Base-by-base conservation (phyloP, 2,797 vertebrate genomes). In the Masticophis lateralis region DNA sequence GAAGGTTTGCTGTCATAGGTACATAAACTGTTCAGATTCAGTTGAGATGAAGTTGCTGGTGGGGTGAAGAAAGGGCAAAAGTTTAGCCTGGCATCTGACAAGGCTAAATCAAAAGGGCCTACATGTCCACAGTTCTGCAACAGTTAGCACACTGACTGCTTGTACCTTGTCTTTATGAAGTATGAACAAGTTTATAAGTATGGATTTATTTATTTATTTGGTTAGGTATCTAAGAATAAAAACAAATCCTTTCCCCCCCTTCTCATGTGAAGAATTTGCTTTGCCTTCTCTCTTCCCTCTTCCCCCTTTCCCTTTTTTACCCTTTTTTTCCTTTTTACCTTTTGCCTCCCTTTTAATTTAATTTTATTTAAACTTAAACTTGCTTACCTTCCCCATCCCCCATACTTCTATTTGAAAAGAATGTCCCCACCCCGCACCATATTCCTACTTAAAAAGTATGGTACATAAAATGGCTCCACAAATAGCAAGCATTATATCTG, bases 31-130 rank as follows among this genome's bases (percentile, higher is more conserved):
- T 91, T 87, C 47, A 32, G 87, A 83, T 91, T 55, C 61, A 83
- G 66, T n/a, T 60, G n/a, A 63, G 25, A 32, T 61, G 12, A 86
- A 89, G 57, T 53, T 93, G 87, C 57, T 83, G 86, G 66, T 55
- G 25, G n/a, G 66, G 56, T 63, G 66, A 91, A 89, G 22, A 61
- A 11, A 83, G 66, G 87, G 6, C 57, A 83, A 93, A 83, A 88
- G 66, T 93, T 93, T 90, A 91, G 66, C 25, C 53, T 83, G 56
- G n/a, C 86, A 83, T 93, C 56, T 93, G 86, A 93, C 90, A 91
- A 87, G 66, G 47, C 90, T 91, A 55, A 91, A 79, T 88, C 90
- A 93, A 91, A 91, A 11, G 63, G 28, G 63, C 37, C 28, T 91
- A 28, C 14, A 6, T 91, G 66, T 22, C 79, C 20, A 60, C 1